Base-by-base conservation (phyloP, 2,797 vertebrate genomes). In the Clarias fuscus region DNA sequence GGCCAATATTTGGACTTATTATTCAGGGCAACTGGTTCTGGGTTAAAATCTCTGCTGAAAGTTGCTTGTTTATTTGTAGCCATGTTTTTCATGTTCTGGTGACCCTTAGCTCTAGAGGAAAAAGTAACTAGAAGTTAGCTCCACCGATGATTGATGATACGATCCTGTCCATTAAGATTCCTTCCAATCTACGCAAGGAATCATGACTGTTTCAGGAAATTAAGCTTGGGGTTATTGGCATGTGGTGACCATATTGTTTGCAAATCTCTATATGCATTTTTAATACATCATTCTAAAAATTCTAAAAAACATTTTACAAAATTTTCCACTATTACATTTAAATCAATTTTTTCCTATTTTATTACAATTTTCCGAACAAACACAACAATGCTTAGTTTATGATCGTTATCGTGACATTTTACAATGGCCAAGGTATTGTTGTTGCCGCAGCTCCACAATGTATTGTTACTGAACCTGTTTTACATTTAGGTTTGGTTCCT, bases 391-490 rank as follows among this genome's bases (percentile, higher is more conserved):
- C 10, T 24, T 37, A 18, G 13, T 40, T 17, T 68, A 72, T 24
- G 13, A 43, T 43, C 2, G 3, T 3, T 43, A 72, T 6, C 43
- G 22, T 71, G 22, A 71, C 7, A 71, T 22, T 11, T 40, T 48
- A 73, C 48, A 11, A 58, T 11, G 30, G 11, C 17, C 7, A 33
- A 17, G 15, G 72, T 40, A n/a, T n/a, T n/a, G 71, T 48, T 43
- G 72, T 15, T 22, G 18, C 7, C 1, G 10, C 8, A 1, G 0
- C 2, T 22, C 10, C 2, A 6, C 2, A 1, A 5, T 61, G 14
- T 61, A 37, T 61, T 48, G 18, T 14, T 56, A 61, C 30, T 24
- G 20, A 78, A 24, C 58, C 76, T 78, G 76, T 37, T 78, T 61
- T 37, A 15, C 56, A 33, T 78, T 33, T 58, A 10, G 18, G 17